These are phyloP conservation scores for Mellivora capensis DNA, from an alignment of 2,113 vertebrate genomes.

Conservation along the genomic window DNA sequence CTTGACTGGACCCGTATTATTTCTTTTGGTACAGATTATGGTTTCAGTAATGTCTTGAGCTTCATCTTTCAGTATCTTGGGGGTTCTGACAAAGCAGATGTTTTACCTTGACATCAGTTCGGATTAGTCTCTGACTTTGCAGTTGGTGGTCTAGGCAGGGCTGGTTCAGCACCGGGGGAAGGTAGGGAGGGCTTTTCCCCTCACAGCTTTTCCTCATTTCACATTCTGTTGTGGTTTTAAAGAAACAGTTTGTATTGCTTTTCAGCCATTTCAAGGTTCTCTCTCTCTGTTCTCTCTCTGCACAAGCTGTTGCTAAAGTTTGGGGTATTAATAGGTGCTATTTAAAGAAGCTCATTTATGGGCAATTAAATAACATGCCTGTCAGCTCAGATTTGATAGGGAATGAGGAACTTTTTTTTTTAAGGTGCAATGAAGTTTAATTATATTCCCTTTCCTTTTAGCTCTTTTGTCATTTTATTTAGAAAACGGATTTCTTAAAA, in stretches of 20 bases:
- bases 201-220: background rate
- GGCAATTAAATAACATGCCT: slow-evolving; percentile 62
- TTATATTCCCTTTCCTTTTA: slow-evolving; percentile 29
- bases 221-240: slow-evolving; percentile 48
- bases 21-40: slow-evolving; percentile 59
- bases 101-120: slow-evolving; percentile 30
- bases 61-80: slow-evolving; percentile 44
- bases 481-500: slow-evolving; percentile 27
- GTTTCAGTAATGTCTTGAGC: slow-evolving; percentile 51
- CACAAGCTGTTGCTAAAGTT: slow-evolving; percentile 19
- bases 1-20: slow-evolving; percentile 45
- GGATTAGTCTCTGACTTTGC: slow-evolving; percentile 48
- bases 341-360: slow-evolving; percentile 66
- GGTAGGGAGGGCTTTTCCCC: background rate
- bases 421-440: slow-evolving; percentile 40
- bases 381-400: background rate
- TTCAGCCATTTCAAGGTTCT: slow-evolving; percentile 66
- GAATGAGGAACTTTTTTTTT: background rate
- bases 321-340: slow-evolving; percentile 54
- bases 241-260: slow-evolving; percentile 59
- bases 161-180: background rate
- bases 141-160: background rate
- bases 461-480: slow-evolving; percentile 45
- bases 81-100: background rate
- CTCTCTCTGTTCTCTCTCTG: background rate